Conservation (phyloP, 1,140 invertebrate genomes). For the Xylocopa sonorina region DNA sequence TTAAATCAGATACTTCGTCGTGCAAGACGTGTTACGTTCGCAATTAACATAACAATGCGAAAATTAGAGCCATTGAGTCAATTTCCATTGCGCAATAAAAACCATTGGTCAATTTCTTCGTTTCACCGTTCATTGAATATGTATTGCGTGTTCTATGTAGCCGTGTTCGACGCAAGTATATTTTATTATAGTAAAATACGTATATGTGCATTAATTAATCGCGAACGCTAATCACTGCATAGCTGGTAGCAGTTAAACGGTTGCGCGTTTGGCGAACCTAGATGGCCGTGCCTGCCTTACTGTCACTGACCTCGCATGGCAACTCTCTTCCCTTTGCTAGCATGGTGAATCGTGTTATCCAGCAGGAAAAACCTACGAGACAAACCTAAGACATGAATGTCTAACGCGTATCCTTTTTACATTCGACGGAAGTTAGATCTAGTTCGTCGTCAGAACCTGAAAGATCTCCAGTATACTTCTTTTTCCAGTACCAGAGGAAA, state of each 20-base stretch:
- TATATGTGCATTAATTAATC: conserved; percentile 25
- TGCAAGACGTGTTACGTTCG: conserved; percentile 25
- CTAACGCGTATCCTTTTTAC: not conserved
- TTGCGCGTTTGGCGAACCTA: not conserved
- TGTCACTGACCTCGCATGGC: conserved; percentile 66
- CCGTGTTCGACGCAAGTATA: too few relatives aligned
- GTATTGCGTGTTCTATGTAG: too few relatives aligned
- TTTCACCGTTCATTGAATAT: conserved; percentile 4
- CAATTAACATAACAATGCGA: conserved; percentile 65
- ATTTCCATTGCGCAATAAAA: conserved; percentile 55
- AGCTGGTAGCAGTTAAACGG: conserved; percentile 4
- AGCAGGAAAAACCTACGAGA: not conserved
- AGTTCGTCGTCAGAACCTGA: too few relatives aligned
- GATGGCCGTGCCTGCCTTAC: conserved; percentile 17
- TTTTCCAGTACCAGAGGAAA: too few relatives aligned
- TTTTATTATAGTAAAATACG: too few relatives aligned
- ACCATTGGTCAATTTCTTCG: conserved; percentile 4
- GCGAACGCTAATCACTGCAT: too few relatives aligned
- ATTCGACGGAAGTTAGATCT: not conserved
- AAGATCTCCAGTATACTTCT: too few relatives aligned
- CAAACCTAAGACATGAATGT: not conserved
- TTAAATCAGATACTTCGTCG: not conserved
- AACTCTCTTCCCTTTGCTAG: conserved; percentile 48
- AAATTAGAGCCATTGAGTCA: conserved; percentile 59
- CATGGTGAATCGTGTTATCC: conserved; percentile 14